Evolutionary conservation across 2,797 vertebrate species (phyloP).

Genomic region (Manis crassicaudata): DNA sequence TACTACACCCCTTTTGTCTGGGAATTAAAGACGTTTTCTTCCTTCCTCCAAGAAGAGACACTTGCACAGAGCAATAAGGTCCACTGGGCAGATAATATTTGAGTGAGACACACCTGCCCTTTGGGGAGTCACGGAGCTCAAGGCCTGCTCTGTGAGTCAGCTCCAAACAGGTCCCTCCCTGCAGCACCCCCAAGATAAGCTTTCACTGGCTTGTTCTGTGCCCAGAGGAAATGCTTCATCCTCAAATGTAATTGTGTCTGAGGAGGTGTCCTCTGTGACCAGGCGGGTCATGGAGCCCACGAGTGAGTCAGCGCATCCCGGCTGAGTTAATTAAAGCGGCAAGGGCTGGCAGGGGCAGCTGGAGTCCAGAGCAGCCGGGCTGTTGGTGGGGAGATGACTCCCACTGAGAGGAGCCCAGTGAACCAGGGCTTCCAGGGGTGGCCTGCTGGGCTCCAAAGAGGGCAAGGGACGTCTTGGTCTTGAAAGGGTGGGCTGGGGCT

Average conservation of each 20-base stretch:
- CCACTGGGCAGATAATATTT: background rate
- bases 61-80: background rate
- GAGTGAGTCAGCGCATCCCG: conserved; percentile 75
- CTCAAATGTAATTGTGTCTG: conserved; percentile 80
- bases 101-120: background rate
- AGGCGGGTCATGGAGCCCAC: conserved; percentile 68
- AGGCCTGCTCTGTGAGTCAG: conserved; percentile 44
- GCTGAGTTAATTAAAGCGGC: conserved; percentile 68
- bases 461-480: accelerated
- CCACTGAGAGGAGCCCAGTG: background rate
- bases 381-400: background rate
- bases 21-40: background rate
- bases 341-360: conserved; percentile 39
- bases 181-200: background rate
- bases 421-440: background rate
- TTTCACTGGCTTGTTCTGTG: conserved; percentile 26
- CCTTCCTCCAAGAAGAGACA: background rate
- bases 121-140: conserved; percentile 19
- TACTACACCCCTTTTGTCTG: background rate
- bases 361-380: background rate
- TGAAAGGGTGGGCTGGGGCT: background rate
- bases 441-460: background rate
- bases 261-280: conserved; percentile 75
- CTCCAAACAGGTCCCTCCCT: background rate
- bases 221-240: conserved; percentile 74